These are phyloP conservation scores for Lathamus discolor DNA, from an alignment of 2,113 vertebrate genomes.

Conservation along the genomic window DNA sequence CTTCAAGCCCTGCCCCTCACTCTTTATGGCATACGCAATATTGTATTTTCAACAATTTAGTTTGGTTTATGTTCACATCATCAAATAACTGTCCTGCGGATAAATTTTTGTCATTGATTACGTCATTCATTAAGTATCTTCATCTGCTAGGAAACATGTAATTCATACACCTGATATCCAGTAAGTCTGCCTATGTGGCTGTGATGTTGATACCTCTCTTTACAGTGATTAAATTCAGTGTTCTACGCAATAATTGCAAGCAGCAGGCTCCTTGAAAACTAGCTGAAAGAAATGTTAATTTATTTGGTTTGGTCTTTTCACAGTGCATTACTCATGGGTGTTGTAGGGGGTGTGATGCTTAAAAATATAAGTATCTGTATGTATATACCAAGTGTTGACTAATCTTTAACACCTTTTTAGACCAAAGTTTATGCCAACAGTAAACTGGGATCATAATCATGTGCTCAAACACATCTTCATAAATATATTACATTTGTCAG, in stretches of 20 bases:
- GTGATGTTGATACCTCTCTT: neutral
- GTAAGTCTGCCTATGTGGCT: neutral
- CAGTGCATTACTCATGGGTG: neutral
- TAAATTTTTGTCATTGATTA: neutral
- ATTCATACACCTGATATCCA: neutral
- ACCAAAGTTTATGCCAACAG: neutral
- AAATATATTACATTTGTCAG: neutral
- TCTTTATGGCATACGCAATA: neutral
- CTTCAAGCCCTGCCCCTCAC: neutral
- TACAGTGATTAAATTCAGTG: neutral
- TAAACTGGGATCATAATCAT: neutral
- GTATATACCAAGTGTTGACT: neutral
- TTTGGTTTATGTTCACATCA: neutral
- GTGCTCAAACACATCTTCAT: neutral
- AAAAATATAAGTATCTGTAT: neutral
- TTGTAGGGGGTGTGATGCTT: neutral
- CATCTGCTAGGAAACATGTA: neutral
- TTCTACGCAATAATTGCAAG: neutral
- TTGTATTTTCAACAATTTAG: neutral
- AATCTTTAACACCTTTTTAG: neutral
- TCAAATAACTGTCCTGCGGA: neutral
- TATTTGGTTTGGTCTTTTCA: neutral
- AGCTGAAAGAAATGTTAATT: neutral
- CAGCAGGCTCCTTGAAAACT: neutral
- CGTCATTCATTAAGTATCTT: neutral